Evolutionary conservation across 2,797 vertebrate genomes (phyloP).

Genomic region (Phalloptychus januarius): DNA sequence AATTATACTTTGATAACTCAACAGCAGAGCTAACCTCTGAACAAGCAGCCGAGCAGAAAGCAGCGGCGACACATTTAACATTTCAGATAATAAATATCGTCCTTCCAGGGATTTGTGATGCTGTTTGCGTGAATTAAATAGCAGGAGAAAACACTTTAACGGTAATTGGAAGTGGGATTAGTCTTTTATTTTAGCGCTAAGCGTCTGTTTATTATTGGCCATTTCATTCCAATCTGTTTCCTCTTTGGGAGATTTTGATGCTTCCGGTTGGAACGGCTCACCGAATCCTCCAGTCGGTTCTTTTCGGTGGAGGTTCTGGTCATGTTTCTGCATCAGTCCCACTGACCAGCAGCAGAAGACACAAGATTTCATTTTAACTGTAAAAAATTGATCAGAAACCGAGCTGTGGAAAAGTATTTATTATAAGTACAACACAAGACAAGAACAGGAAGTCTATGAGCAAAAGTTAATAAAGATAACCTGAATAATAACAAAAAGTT

Average conservation of each 20-base stretch:
- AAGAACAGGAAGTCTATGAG: too few species aligned
- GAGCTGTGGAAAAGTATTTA: background rate
- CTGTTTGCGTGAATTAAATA: background rate
- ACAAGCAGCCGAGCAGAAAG: background rate
- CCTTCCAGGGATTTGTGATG: slow-evolving; percentile 16
- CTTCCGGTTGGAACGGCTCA: background rate
- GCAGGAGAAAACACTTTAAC: background rate
- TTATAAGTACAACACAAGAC: too few species aligned
- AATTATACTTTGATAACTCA: slow-evolving; percentile 6
- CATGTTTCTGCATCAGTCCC: background rate
- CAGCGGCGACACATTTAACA: background rate
- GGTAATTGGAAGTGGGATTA: background rate
- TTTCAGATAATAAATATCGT: slow-evolving; percentile 31
- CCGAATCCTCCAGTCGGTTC: background rate
- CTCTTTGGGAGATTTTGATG: background rate
- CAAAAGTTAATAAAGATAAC: too few species aligned
- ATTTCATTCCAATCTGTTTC: background rate
- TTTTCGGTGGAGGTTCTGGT: background rate
- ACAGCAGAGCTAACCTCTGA: background rate
- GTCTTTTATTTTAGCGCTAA: background rate
- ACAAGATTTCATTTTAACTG: background rate
- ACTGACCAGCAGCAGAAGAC: background rate
- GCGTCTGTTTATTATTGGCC: background rate
- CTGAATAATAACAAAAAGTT: too few species aligned
- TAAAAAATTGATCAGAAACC: background rate